Evolutionary conservation across 2,888 invertebrate species (phyloP).

Genomic region (Atherix ibis): DNA sequence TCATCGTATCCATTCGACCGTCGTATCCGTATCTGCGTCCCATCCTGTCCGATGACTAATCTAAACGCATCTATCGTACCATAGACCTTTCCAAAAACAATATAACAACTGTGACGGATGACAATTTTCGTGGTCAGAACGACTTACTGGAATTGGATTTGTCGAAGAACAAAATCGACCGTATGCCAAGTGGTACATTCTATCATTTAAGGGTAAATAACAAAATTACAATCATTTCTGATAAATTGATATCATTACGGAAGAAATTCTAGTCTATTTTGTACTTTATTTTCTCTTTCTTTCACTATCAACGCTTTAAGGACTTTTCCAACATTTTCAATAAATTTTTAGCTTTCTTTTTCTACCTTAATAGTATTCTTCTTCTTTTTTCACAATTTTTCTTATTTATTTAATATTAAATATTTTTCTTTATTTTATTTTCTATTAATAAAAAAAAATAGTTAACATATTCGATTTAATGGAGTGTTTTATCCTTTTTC

Average conservation of each 20-base stretch:
- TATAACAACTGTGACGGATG: slow-evolving; percentile 48
- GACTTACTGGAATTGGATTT: slow-evolving; percentile 55
- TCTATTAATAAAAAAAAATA: not conserved
- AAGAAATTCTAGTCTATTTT: not conserved
- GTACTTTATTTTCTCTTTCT: not conserved
- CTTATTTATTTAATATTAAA: no score
- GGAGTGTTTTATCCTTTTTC: no score
- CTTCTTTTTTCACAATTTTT: no score
- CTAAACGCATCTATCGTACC: no score
- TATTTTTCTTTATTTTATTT: not conserved
- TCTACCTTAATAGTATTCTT: no score
- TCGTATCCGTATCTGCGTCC: no score
- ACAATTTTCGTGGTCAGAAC: slow-evolving; percentile 62
- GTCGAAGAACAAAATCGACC: slow-evolving; percentile 56
- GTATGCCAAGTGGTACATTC: slow-evolving; percentile 61
- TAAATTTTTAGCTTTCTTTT: no score
- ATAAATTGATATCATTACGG: not conserved
- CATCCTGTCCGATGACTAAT: no score
- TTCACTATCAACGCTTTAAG: not conserved
- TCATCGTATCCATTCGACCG: no score
- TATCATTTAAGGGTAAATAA: slow-evolving; percentile 40
- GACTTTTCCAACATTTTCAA: no score
- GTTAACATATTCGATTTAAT: no score
- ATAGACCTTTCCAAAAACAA: slow-evolving; percentile 62
- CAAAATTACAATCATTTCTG: not conserved